These are phyloP conservation scores for Syrrhaptes paradoxus DNA, from an alignment of 2,113 vertebrate genomes.

Conservation along the genomic window DNA sequence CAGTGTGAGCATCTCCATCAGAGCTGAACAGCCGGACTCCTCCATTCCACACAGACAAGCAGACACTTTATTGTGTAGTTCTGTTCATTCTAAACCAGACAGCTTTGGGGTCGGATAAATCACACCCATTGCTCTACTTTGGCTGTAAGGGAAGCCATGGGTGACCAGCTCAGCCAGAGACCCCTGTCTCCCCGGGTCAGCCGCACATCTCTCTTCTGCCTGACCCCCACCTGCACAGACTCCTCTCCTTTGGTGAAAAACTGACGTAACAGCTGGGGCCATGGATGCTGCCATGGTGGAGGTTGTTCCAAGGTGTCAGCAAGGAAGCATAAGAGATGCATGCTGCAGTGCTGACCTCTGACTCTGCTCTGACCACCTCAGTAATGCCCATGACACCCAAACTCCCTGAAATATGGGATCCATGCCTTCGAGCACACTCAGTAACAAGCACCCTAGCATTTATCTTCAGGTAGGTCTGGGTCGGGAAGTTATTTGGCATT, in stretches of 20 bases:
- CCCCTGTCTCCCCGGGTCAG: not conserved
- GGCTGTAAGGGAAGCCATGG: not conserved
- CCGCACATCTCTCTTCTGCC: not conserved
- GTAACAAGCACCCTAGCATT: not conserved
- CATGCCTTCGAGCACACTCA: not conserved
- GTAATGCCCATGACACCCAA: not conserved
- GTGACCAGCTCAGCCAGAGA: not conserved
- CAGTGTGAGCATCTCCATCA: not conserved
- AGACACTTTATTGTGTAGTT: not conserved
- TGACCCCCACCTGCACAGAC: not conserved
- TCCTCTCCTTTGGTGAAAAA: not conserved
- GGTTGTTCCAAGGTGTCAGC: fast-evolving
- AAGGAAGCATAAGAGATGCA: not conserved
- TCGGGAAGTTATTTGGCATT: not conserved
- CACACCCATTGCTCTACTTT: fast-evolving
- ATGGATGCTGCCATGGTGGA: fast-evolving
- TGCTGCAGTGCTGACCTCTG: not conserved
- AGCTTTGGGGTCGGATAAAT: not conserved
- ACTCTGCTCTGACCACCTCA: not conserved
- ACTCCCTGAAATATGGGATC: not conserved
- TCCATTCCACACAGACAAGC: not conserved
- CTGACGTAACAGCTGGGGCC: fast-evolving
- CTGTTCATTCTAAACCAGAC: not conserved
- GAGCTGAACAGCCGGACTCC: not conserved
- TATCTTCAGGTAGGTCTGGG: not conserved